Evolutionary conservation across 92 coral and sea anemone species (phyloP), one percentile per base, ranked within the genome.

Genomic region (Zoanthus sociatus): DNA sequence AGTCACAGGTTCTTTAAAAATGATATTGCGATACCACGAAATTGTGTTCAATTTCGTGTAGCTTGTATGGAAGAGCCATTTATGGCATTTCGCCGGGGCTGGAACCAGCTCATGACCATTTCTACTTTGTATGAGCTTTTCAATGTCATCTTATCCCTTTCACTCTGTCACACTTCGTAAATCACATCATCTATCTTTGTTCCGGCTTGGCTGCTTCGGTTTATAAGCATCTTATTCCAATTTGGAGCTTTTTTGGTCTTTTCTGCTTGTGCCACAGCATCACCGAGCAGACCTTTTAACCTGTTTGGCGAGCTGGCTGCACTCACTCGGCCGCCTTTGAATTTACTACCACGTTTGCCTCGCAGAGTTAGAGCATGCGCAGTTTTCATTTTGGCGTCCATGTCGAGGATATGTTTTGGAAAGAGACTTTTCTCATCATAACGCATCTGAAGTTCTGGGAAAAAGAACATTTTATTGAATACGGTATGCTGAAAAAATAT

Each of bases 361-460:
- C 97, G 95, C 17, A 95, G 31, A 58, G 88, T 85, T 63, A 95
- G 87, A n/a, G 94, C 92, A 88, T 95, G 99, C 77, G 97, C 77
- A 11, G 97, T 92, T 70, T 89, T 96, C 98, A 96, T 96, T 79
- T 96, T 96, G 17, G 95, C 91, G 60, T 96, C 99, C 98, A 94
- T 94, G 21, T 96, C 99, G 44, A 96, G 94, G 83, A 96, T 96
- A 76, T 93, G 90, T 86, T 94, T 94, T 14, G 99, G 99, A 78
- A 96, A 96, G 58, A 96, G 92, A 82, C 96, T 96, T 79, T 93
- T 94, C 87, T 96, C 99, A 71, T 96, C 99, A 79, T 96, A 96
- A 31, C 99, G 96, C 99, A 96, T 96, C 60, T 95, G 98, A 47
- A 95, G 93, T 48, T 93, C 99, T 96, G 48, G 4, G 58, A 77